Evolutionary conservation across 2,888 invertebrate species (phyloP).

Genomic region (Aspidiotus rigidus): DNA sequence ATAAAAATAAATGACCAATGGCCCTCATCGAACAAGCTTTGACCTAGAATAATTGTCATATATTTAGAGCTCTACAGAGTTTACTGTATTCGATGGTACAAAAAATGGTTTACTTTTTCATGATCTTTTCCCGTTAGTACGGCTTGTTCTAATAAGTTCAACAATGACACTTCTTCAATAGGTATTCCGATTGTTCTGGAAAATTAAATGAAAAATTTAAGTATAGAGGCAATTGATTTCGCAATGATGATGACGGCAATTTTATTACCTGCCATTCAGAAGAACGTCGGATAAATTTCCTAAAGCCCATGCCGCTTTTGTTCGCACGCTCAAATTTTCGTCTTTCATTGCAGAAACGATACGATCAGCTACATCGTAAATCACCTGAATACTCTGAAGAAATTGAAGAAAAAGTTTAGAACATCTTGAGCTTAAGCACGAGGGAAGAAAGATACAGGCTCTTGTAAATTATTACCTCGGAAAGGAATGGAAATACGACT

Average conservation of each 20-base stretch:
- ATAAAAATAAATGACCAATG: slow-evolving; percentile 24
- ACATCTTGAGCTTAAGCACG: background rate
- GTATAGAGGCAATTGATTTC: background rate
- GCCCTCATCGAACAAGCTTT: slow-evolving; percentile 31
- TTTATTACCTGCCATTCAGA: slow-evolving; percentile 11
- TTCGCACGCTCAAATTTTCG: slow-evolving; percentile 19
- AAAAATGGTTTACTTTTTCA: slow-evolving; percentile 15
- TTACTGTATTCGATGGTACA: background rate
- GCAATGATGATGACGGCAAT: background rate
- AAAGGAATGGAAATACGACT: slow-evolving; percentile 22
- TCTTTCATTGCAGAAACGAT: slow-evolving; percentile 19
- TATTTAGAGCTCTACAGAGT: background rate
- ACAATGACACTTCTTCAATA: slow-evolving; percentile 22
- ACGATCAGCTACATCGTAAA: slow-evolving; percentile 26
- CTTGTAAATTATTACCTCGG: slow-evolving; percentile 5
- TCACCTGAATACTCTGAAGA: slow-evolving; percentile 23
- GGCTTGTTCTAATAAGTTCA: slow-evolving; percentile 20
- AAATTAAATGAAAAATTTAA: background rate
- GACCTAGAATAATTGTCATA: slow-evolving; percentile 7
- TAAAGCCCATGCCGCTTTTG: slow-evolving; percentile 31
- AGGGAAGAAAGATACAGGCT: background rate
- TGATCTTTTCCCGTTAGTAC: slow-evolving; percentile 23
- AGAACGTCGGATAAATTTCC: slow-evolving; percentile 28
- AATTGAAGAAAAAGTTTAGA: background rate
- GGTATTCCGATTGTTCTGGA: slow-evolving; percentile 18